phyloP scores from a whole-genome alignment of 2,797 vertebrate species.

The Silurus aristotelis region DNA sequence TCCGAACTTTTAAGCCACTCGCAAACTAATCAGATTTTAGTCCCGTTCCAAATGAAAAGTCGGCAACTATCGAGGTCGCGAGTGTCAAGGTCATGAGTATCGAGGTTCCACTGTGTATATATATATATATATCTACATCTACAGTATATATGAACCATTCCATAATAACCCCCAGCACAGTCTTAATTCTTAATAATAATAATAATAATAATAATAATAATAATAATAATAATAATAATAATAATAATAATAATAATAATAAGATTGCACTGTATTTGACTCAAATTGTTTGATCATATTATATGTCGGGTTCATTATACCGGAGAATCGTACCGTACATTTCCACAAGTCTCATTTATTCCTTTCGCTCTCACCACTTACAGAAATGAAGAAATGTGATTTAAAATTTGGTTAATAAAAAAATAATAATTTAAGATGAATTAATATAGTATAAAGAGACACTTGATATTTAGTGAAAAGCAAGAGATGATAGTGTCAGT shows the following conservation, averaged over 20 bases:
- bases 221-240: too few species aligned
- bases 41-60: too few species aligned
- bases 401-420: neutral
- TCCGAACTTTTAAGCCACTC: too few species aligned
- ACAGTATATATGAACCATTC: neutral
- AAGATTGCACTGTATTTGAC: neutral
- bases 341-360: neutral
- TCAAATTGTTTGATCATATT: neutral
- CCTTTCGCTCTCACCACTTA: neutral
- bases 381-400: neutral
- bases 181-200: neutral
- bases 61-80: too few species aligned
- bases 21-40: too few species aligned
- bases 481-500: neutral
- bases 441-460: neutral
- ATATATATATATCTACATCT: too few species aligned
- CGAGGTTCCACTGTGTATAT: too few species aligned
- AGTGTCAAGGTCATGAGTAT: too few species aligned
- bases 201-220: too few species aligned
- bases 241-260: too few species aligned
- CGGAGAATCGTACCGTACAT: neutral
- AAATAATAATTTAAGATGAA: neutral
- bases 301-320: neutral
- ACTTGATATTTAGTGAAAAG: neutral
- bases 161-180: neutral